Evolutionary conservation across 2,888 invertebrate species (phyloP).

Genomic region (Meiosimyza decipiens): DNA sequence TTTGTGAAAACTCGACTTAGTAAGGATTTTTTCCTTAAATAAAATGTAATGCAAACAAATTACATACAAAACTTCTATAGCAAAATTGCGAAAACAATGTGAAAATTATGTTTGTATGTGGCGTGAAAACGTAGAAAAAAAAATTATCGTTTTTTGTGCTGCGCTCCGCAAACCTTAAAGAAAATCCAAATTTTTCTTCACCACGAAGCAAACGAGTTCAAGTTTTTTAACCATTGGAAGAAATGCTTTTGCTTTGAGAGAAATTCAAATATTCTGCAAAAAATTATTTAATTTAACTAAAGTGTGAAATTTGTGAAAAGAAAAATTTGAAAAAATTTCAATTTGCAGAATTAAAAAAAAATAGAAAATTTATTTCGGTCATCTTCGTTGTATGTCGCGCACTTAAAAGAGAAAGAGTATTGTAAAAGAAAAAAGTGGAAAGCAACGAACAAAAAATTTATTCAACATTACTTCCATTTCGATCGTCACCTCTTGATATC

Average conservation of each 20-base stretch:
- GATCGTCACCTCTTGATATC: conserved; percentile 16
- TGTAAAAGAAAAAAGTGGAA: conserved; percentile 16
- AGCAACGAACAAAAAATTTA: conserved; percentile 22
- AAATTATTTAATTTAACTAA: neutral
- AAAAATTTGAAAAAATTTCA: neutral
- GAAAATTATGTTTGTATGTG: conserved; percentile 14
- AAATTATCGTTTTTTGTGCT: conserved; percentile 19
- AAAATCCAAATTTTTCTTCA: conserved; percentile 20
- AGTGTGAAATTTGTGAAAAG: neutral
- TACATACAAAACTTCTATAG: neutral
- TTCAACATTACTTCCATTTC: conserved; percentile 32
- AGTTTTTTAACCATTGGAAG: neutral
- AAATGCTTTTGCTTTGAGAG: conserved; percentile 15
- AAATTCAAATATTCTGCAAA: neutral
- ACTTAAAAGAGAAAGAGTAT: neutral
- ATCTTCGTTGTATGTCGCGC: conserved; percentile 32
- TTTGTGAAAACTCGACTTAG: conserved; percentile 31
- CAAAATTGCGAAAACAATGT: conserved; percentile 19
- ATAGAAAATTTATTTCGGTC: conserved; percentile 31
- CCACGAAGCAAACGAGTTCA: conserved; percentile 18
- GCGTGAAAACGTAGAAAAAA: conserved; percentile 23
- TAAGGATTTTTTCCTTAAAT: conserved; percentile 11
- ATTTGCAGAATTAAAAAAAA: conserved; percentile 3
- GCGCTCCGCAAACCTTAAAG: conserved; percentile 18
- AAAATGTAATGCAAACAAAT: conserved; percentile 29